Percentiles rank a stretch among this genome's conserved stretches.
Conservation (phyloP, 2,113 vertebrate genomes). For the Nansenia antarctica region DNA sequence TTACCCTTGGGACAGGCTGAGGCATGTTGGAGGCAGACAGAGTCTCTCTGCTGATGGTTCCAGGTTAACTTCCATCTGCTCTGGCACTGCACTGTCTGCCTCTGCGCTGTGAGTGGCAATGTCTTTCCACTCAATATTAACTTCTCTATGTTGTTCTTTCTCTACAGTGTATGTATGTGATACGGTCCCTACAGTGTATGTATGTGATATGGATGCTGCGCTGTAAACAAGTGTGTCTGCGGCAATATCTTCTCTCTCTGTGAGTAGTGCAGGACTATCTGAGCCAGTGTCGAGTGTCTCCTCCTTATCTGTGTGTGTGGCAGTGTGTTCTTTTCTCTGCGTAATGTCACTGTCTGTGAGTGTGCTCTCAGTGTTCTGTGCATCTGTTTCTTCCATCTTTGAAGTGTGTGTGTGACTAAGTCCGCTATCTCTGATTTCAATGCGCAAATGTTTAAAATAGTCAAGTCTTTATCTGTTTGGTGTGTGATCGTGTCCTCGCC, state of each 20-base stretch:
- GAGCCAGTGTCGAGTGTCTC: not conserved
- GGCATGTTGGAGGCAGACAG: conserved; percentile 1
- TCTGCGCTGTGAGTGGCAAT: conserved; percentile 15
- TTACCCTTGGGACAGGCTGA: conserved; percentile 42
- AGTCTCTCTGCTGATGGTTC: conserved; percentile 2
- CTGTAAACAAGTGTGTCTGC: not conserved
- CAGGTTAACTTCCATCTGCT: not conserved
- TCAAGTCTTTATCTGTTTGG: not conserved
- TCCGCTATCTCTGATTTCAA: not conserved
- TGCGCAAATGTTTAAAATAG: not conserved
- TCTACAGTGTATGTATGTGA: conserved; percentile 13
- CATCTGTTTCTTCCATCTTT: not conserved
- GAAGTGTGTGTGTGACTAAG: not conserved
- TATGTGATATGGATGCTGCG: not conserved
- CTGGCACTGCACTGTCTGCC: not conserved
- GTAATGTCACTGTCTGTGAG: not conserved
- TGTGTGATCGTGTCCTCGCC: not conserved
- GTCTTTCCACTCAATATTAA: conserved; percentile 47
- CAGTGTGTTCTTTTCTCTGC: not conserved
- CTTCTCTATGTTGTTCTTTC: conserved; percentile 33
- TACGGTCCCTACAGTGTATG: conserved; percentile 2
- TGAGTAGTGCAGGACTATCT: no score
- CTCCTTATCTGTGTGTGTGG: not conserved
- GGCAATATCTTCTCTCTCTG: not conserved
- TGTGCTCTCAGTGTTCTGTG: not conserved